Conservation (phyloP, 2,113 vertebrate genomes). For the Laticauda colubrina region DNA sequence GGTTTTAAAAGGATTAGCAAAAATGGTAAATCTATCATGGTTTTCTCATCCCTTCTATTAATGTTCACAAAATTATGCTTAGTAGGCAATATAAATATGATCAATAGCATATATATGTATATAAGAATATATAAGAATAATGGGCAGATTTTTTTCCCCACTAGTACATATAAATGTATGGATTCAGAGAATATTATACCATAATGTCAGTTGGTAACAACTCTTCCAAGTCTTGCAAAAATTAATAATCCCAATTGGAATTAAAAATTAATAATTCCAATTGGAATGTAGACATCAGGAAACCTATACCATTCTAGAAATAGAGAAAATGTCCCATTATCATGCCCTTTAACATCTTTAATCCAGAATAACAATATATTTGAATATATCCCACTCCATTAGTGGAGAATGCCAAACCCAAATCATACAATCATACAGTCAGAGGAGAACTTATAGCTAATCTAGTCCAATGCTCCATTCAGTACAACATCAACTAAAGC, state of each 20-base stretch:
- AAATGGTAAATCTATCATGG: conserved; percentile 43
- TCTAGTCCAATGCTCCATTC: neutral
- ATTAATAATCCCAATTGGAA: neutral
- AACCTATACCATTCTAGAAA: neutral
- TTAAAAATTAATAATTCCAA: neutral
- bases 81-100: neutral
- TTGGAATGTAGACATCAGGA: neutral
- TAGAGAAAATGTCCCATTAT: neutral
- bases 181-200: neutral
- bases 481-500: neutral
- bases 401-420: neutral
- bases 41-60: conserved; percentile 49
- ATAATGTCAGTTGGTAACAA: neutral
- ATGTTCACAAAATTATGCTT: conserved; percentile 43
- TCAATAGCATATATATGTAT: neutral
- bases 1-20: conserved; percentile 51
- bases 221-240: neutral
- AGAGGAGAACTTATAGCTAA: neutral
- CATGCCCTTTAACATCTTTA: neutral
- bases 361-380: neutral
- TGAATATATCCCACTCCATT: neutral
- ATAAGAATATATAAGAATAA: neutral
- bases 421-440: neutral
- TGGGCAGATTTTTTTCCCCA: neutral
- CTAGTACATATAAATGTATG: neutral